A percentile compares a stretch with the other conserved stretches of the same genome.
These are phyloP conservation scores for Natrix natrix DNA, from an alignment of 2,797 vertebrate genomes.

Conservation along the genomic window DNA sequence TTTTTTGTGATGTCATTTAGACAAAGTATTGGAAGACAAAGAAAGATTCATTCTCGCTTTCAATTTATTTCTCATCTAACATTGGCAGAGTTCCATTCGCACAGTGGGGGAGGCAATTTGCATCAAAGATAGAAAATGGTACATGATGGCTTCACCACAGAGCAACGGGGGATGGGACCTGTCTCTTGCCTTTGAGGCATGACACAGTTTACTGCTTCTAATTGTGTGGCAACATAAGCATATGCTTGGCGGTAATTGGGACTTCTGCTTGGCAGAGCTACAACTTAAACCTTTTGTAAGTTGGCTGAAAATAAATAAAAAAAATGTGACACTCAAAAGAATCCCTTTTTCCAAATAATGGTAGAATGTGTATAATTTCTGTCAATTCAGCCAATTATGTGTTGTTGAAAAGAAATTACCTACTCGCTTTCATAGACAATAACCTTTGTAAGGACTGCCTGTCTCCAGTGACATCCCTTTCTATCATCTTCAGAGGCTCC, in stretches of 20 bases:
- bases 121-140: constrained; percentile 16
- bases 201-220: constrained; percentile 20
- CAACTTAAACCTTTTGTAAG: background rate
- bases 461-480: background rate
- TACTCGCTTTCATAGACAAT: background rate
- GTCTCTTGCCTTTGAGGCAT: constrained; percentile 21
- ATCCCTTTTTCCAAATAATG: background rate
- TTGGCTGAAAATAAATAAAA: background rate
- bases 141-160: constrained; percentile 1
- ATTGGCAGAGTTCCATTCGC: constrained; percentile 19
- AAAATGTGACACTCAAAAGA: background rate
- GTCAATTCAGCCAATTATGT: background rate
- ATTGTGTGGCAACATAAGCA: constrained; percentile 24
- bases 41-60: background rate
- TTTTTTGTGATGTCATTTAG: background rate
- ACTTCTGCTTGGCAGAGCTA: constrained; percentile 19
- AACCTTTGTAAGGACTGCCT: background rate
- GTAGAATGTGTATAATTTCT: background rate
- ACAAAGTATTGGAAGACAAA: background rate
- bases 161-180: constrained; percentile 1
- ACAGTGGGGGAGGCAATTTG: constrained; percentile 14
- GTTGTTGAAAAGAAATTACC: background rate
- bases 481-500: background rate
- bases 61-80: constrained; percentile 11
- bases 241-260: constrained; percentile 32